Base-by-base conservation (phyloP, 2,888 invertebrate genomes). In the Melangyna quadrimaculata region DNA sequence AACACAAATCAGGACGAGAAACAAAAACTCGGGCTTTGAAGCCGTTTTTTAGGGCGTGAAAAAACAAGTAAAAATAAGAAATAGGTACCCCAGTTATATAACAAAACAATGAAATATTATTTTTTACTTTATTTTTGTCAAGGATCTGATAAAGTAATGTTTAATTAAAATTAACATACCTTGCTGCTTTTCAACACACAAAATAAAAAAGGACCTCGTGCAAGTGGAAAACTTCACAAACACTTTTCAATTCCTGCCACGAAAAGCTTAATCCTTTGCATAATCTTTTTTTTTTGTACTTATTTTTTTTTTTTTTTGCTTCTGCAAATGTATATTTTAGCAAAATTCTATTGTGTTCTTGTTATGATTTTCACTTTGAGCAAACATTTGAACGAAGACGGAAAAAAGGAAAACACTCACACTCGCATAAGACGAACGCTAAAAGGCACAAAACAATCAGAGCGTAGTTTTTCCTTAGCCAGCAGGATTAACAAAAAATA, bases 211-310 rank as follows among this genome's bases (percentile, higher is more conserved):
- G 57, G 73, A 73, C 72, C 73, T 73, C 86, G 86, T 81, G 77
- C 81, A 63, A 81, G 81, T 81, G 81, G 77, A 70, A 81, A 86
- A 81, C 86, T 86, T 86, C 86, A 86, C 86, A 77, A 78, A 86
- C 86, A 77, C 78, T 78, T 87, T 87, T 82, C 78, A 74, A 73
- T 78, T 74, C 73, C 74, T 82, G 63, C 78, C 82, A 74, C 77
- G 71, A 87, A 87, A 87, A 82, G 87, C 82, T 82, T 82, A 87
- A 82, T 87, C 82, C 78, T 87, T 87, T 87, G 87, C 86, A 86
- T 86, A 86, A 86, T 86, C 86, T 82, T 37, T 63, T 63, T 61
- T 80, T 69, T 61, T 45, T 69, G 55, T 19, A 45, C 65, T 70
- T 63, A 43, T 45, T 63, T 74, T 61, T 45, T 61, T 61, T n/a